Evolutionary conservation across 2,888 invertebrate species (phyloP), one percentile per base, ranked within the genome.

Genomic region (Ditylenchus weischeri): DNA sequence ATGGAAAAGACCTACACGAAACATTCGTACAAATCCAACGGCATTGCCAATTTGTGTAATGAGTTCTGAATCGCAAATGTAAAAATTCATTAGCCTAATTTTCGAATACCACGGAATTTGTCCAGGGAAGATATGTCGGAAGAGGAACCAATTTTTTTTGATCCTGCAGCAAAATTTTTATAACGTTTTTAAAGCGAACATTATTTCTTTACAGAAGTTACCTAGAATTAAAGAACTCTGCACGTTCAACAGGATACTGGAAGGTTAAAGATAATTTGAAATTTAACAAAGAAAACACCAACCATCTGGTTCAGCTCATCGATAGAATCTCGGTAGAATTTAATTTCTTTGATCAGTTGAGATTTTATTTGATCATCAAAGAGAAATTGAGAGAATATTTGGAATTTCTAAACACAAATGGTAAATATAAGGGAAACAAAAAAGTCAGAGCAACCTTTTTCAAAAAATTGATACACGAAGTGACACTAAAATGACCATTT

Each of bases 291-390:
- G 29, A 29, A 49, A 35, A 51, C 18, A 48, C 65, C 7, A 36
- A 85, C 85, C 83, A 84, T 89, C 75, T 89, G 88, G 75, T 88
- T 88, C 72, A 88, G 86, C 58, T 87, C 85, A 69, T 84, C 85
- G 78, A 88, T 88, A 77, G 88, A 88, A 79, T 93, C 93, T 71
- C 89, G 88, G 80, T 93, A 91, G 82, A 88, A 89, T 75, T 90
- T 88, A 5, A 75, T 75, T 63, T 83, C 86, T 81, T 93, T 92
- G 74, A 92, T 88, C 3, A 98, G 86, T 66, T 93, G 88, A 0
- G 94, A 93, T 84, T 66, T 67, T 62, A 98, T 93, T 81, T 93
- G 93, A 84, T 98, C 98, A 83, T 96, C 95, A 83, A 90, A 95
- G 84, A 98, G 88, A 84, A 96, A 96, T 84, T 95, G 94, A 54